Conservation (phyloP, 2,797 vertebrate genomes). For the Gadopsis marmoratus region DNA sequence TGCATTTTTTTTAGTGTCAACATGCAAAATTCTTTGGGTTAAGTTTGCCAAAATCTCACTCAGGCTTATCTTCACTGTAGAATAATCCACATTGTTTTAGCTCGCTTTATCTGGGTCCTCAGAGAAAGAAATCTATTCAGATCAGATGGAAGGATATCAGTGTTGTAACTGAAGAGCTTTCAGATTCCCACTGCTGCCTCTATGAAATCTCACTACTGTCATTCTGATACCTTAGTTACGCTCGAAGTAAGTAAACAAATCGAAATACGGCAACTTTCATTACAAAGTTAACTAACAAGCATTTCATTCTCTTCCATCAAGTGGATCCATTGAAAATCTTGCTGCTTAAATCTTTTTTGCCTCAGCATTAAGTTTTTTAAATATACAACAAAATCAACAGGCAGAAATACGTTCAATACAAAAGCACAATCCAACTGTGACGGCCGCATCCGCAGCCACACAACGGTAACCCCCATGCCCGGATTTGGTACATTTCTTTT, state of each 20-base stretch:
- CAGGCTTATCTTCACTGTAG: slow-evolving; percentile 42
- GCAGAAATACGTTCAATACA: background rate
- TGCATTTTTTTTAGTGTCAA: slow-evolving; percentile 40
- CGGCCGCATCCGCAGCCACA: no score
- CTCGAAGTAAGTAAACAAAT: background rate
- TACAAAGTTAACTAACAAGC: background rate
- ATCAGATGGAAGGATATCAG: slow-evolving; percentile 31
- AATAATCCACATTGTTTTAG: slow-evolving; percentile 48
- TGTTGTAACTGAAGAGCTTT: slow-evolving; percentile 29
- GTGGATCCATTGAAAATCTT: background rate
- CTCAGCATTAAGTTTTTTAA: background rate
- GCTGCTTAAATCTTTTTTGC: background rate
- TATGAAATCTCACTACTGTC: background rate
- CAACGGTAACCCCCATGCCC: no score
- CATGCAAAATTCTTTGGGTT: slow-evolving; percentile 52
- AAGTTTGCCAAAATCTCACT: slow-evolving; percentile 19
- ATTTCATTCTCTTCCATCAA: background rate
- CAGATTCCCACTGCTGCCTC: slow-evolving; percentile 9
- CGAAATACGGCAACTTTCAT: background rate
- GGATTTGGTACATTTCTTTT: no score
- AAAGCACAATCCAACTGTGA: background rate
- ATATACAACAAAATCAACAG: background rate
- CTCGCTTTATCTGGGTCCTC: slow-evolving; percentile 33
- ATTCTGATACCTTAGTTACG: background rate
- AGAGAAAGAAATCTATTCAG: slow-evolving; percentile 30